Percentiles rank a stretch among this genome's conserved stretches.
Conservation (phyloP, 1,140 invertebrate genomes). For the Pseudomyrmex flavicornis region DNA sequence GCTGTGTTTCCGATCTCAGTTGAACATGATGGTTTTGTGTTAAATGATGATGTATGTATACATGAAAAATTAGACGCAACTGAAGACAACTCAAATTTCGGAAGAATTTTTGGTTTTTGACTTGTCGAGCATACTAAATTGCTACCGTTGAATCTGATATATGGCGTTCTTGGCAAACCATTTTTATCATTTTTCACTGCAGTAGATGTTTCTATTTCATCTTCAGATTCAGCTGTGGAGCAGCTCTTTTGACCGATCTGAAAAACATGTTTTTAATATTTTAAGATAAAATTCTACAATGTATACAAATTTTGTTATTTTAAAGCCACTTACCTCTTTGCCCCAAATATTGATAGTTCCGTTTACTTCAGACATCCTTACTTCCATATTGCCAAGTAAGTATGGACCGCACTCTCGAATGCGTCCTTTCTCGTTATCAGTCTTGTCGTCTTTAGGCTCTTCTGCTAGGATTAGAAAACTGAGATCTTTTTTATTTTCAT, state of each 20-base stretch:
- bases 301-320: neutral
- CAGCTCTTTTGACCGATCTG: constrained; percentile 60
- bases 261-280: constrained; percentile 36
- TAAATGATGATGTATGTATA: constrained; percentile 48
- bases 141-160: constrained; percentile 62
- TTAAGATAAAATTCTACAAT: neutral
- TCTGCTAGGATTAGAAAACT: constrained; percentile 82
- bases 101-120: constrained; percentile 72
- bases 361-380: constrained; percentile 83
- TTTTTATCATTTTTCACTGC: constrained; percentile 35
- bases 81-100: constrained; percentile 41
- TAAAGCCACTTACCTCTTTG: constrained; percentile 77
- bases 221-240: constrained; percentile 53
- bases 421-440: constrained; percentile 63
- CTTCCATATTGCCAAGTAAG: constrained; percentile 82
- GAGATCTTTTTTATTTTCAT: constrained; percentile 77
- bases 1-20: constrained; percentile 17
- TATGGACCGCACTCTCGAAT: constrained; percentile 82
- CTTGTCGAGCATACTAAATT: constrained; percentile 70
- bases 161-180: constrained; percentile 71
- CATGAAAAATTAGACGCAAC: constrained; percentile 61
- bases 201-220: constrained; percentile 68
- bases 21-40: constrained; percentile 35
- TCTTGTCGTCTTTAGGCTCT: constrained; percentile 67
- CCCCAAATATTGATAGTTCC: constrained; percentile 84